A percentile compares a stretch with the other conserved stretches of the same genome.
These are phyloP conservation scores for Apeltes quadracus DNA, from an alignment of 2,113 vertebrate species.

Conservation along the genomic window DNA sequence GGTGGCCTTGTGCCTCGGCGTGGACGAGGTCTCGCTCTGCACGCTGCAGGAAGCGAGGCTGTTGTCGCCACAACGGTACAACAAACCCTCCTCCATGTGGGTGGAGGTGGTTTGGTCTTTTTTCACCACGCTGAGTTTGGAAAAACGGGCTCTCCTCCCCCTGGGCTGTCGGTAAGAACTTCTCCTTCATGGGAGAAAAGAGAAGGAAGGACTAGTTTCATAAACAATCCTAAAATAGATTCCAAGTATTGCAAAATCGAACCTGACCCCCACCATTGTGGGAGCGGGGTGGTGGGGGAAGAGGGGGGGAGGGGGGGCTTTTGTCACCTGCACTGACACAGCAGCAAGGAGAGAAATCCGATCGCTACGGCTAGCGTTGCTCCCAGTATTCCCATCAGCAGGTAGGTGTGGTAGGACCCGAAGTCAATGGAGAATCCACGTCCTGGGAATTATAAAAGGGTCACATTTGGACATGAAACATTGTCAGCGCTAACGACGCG, in stretches of 20 bases:
- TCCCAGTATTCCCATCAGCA: constrained; percentile 90
- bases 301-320: constrained; percentile 30
- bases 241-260: not conserved
- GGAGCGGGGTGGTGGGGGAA: too few relatives aligned
- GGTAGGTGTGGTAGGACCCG: constrained; percentile 88
- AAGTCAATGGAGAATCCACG: constrained; percentile 84
- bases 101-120: constrained; percentile 97
- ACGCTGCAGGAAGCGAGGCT: constrained; percentile 79
- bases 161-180: constrained; percentile 77
- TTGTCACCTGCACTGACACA: constrained; percentile 97
- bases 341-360: constrained; percentile 87
- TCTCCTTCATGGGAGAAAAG: constrained; percentile 66
- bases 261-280: not conserved
- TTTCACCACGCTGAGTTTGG: constrained; percentile 87
- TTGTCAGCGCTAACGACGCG: not conserved
- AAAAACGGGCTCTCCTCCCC: constrained; percentile 81
- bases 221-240: not conserved
- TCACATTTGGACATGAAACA: constrained; percentile 1
- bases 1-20: constrained; percentile 84
- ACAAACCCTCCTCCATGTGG: constrained; percentile 86
- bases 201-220: not conserved
- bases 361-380: constrained; percentile 87
- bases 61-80: constrained; percentile 83
- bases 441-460: constrained; percentile 80
- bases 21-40: constrained; percentile 77